Percentiles rank a stretch among this genome's conserved stretches.
Evolutionary conservation across 2,113 vertebrate genomes (phyloP).

Genomic region (Platanista minor): DNA sequence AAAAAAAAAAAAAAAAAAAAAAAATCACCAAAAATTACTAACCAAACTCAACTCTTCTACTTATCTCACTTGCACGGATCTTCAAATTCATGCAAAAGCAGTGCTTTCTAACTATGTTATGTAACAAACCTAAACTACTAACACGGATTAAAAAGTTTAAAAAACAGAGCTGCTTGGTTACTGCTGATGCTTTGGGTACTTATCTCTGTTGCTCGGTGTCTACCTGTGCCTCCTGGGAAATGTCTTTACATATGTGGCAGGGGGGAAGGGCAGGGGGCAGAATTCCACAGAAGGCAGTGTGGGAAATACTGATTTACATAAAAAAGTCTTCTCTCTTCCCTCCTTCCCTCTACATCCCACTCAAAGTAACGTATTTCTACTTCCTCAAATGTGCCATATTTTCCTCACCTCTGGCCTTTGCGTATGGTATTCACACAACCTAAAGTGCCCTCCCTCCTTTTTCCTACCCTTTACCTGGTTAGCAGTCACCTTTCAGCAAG

Average conservation of each 20-base stretch:
- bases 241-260: too few species aligned
- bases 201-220: background rate
- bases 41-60: background rate
- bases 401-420: background rate
- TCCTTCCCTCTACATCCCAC: accelerated
- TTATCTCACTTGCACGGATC: background rate
- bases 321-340: background rate
- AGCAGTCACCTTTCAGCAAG: background rate
- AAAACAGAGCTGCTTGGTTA: background rate
- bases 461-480: background rate
- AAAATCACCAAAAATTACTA: background rate
- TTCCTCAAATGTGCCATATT: background rate
- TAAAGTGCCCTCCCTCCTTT: background rate
- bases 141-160: background rate
- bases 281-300: background rate
- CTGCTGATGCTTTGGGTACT: too few species aligned
- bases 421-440: background rate
- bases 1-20: background rate
- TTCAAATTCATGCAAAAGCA: background rate
- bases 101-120: background rate
- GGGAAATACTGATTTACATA: background rate
- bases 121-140: background rate
- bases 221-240: background rate
- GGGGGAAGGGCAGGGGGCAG: too few species aligned
- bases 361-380: background rate